Evolutionary conservation across 2,113 vertebrate species (phyloP).

Genomic region (Cervus canadensis): DNA sequence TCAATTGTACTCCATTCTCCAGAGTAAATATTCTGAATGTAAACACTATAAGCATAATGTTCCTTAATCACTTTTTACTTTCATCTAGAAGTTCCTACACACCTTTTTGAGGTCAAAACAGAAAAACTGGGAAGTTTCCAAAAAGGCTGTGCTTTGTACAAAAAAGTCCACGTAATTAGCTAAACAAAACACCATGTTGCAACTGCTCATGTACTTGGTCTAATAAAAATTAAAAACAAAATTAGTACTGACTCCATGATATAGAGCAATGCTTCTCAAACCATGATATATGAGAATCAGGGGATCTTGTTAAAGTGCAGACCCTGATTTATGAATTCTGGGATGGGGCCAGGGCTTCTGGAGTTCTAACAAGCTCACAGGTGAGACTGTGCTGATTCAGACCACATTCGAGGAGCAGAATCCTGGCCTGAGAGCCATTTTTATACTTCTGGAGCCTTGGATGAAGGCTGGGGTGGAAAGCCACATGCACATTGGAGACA

Average conservation of each 20-base stretch:
- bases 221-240: conserved; percentile 23
- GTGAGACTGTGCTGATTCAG: neutral
- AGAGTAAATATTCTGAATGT: neutral
- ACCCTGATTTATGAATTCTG: neutral
- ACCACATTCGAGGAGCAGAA: neutral
- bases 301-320: neutral
- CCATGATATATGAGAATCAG: neutral
- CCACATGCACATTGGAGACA: neutral
- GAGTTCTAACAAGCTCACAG: neutral
- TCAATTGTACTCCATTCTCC: neutral
- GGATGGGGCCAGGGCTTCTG: accelerated
- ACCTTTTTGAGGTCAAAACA: neutral
- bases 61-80: neutral
- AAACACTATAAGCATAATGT: neutral
- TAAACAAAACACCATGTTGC: neutral
- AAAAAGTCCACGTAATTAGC: neutral
- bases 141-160: neutral
- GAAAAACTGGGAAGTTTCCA: neutral
- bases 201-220: neutral
- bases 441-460: neutral
- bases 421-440: neutral
- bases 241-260: neutral
- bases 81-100: neutral
- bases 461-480: neutral
- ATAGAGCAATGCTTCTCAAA: neutral